A percentile compares a stretch with the other conserved stretches of the same genome.
Evolutionary conservation across 2,797 vertebrate genomes (phyloP).

Genomic region (Microcaecilia unicolor): DNA sequence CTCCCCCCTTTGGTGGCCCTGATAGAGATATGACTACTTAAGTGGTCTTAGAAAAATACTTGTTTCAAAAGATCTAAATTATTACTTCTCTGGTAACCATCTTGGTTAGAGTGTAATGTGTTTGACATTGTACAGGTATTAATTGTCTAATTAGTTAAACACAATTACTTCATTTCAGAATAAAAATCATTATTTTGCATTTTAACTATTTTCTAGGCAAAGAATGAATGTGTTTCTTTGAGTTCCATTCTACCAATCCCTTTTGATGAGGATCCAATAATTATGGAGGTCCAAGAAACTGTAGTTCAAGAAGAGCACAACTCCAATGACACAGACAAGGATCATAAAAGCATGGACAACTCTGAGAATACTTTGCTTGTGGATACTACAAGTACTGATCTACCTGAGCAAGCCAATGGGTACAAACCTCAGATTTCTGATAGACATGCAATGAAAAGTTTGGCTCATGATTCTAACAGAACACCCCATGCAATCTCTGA

Average conservation of each 20-base stretch:
- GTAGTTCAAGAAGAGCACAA: neutral
- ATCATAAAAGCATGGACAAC: rapidly evolving
- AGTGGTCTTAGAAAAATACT: too few relatives aligned
- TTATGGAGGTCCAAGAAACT: slow-evolving; percentile 60
- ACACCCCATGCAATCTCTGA: rapidly evolving
- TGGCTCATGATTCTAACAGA: neutral
- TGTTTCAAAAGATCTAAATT: too few relatives aligned
- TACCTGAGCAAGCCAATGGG: slow-evolving; percentile 1
- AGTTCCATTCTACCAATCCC: neutral
- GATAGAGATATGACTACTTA: too few relatives aligned
- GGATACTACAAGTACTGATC: rapidly evolving
- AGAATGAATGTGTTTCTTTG: neutral
- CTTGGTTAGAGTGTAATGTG: too few relatives aligned
- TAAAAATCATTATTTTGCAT: too few relatives aligned
- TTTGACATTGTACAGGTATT: too few relatives aligned
- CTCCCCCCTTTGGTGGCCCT: too few relatives aligned
- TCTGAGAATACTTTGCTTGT: rapidly evolving
- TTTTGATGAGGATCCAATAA: slow-evolving; percentile 46
- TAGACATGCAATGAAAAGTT: neutral
- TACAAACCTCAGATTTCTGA: slow-evolving; percentile 67
- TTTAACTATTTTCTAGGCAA: slow-evolving; percentile 29
- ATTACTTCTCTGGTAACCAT: too few relatives aligned
- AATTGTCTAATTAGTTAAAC: too few relatives aligned
- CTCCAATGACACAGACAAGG: neutral
- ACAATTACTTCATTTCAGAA: too few relatives aligned